phyloP scores from a whole-genome alignment of 2,888 invertebrate genomes.

The Trichacis sp. region DNA sequence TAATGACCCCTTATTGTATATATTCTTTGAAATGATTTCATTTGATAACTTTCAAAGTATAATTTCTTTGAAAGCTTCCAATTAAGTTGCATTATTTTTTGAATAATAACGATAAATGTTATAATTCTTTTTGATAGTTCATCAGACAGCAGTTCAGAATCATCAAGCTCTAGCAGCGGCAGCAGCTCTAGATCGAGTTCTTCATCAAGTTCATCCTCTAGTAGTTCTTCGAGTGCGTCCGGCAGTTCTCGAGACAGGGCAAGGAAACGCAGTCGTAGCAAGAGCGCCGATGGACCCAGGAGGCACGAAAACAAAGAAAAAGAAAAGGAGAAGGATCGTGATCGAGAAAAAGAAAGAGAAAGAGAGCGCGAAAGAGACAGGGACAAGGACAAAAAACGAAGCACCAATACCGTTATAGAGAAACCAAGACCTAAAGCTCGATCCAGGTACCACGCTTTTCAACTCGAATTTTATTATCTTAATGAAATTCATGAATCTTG shows the following conservation, averaged over 20 bases:
- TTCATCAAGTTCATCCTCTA: slow-evolving; percentile 82
- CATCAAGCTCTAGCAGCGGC: slow-evolving; percentile 70
- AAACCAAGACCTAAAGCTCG: slow-evolving; percentile 67
- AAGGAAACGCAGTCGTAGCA: slow-evolving; percentile 71
- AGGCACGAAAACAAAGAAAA: slow-evolving; percentile 69
- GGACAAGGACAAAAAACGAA: slow-evolving; percentile 66
- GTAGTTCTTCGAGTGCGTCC: slow-evolving; percentile 76
- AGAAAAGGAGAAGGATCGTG: slow-evolving; percentile 69
- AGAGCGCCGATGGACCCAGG: slow-evolving; percentile 63
- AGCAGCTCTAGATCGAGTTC: slow-evolving; percentile 77
- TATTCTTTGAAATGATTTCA: too few relatives aligned
- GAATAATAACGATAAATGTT: not conserved
- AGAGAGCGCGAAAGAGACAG: slow-evolving; percentile 52
- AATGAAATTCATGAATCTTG: too few relatives aligned
- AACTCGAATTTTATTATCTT: too few relatives aligned
- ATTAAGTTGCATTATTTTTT: too few relatives aligned
- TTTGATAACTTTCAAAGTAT: too few relatives aligned
- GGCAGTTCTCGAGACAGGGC: slow-evolving; percentile 75
- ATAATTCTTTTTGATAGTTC: slow-evolving; percentile 70
- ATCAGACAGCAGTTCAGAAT: slow-evolving; percentile 81
- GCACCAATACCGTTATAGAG: slow-evolving; percentile 59
- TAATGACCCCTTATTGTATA: too few relatives aligned
- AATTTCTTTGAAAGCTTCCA: too few relatives aligned
- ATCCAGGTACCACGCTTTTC: too few relatives aligned
- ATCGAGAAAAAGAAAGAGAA: slow-evolving; percentile 67